These are phyloP conservation scores for Agrilus cyanescens DNA, from an alignment of 2,888 invertebrate genomes.

Conservation along the genomic window DNA sequence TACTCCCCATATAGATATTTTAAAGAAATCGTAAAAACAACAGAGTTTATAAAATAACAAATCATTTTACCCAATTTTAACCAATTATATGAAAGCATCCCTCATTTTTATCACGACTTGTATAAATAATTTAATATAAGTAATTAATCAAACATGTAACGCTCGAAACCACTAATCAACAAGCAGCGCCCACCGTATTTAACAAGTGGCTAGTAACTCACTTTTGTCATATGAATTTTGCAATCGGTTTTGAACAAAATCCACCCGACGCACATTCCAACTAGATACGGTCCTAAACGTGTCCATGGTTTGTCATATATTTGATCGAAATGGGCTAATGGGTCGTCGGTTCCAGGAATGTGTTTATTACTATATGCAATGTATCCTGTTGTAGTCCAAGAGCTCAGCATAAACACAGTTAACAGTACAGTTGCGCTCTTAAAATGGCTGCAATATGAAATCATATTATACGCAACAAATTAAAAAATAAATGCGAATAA, in stretches of 20 bases:
- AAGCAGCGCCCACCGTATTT: no score
- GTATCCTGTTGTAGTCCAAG: slow-evolving; percentile 68
- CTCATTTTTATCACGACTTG: no score
- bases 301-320: slow-evolving; percentile 88
- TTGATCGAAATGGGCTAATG: slow-evolving; percentile 74
- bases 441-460: slow-evolving; percentile 49
- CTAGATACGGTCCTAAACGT: slow-evolving; percentile 68
- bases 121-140: no score
- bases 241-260: slow-evolving; percentile 71
- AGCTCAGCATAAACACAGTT: slow-evolving; percentile 56
- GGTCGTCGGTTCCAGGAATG: slow-evolving; percentile 67
- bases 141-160: no score
- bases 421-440: slow-evolving; percentile 59
- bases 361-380: slow-evolving; percentile 70
- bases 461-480: no score
- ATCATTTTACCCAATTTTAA: no score
- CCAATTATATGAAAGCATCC: no score
- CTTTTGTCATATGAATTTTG: slow-evolving; percentile 61
- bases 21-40: no score
- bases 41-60: no score
- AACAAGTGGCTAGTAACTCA: slow-evolving; percentile 23
- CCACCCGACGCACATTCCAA: slow-evolving; percentile 78
- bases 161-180: no score
- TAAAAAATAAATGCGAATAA: no score
- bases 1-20: no score